phyloP scores from a whole-genome alignment of 2,888 invertebrate genomes.

The Myopa tessellatipennis region DNA sequence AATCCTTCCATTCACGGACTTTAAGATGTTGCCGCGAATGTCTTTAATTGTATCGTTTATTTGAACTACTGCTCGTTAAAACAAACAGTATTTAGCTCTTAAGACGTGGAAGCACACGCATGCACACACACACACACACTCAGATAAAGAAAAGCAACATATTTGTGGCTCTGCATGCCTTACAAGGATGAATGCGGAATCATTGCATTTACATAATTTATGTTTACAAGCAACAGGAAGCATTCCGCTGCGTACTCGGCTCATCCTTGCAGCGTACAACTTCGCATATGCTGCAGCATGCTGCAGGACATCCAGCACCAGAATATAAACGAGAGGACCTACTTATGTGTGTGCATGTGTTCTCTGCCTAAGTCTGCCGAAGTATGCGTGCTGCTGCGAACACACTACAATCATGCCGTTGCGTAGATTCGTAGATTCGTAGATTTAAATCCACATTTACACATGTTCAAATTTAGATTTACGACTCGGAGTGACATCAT shows the following conservation, averaged over 20 bases:
- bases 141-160: background rate
- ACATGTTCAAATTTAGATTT: slow-evolving; percentile 68
- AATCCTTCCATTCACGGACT: too few species aligned
- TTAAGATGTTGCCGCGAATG: too few species aligned
- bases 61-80: background rate
- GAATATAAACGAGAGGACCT: slow-evolving; percentile 4
- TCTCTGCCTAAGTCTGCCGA: background rate
- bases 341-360: slow-evolving; percentile 7
- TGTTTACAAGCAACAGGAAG: slow-evolving; percentile 28
- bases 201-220: slow-evolving; percentile 26
- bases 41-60: background rate
- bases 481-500: slow-evolving; percentile 68
- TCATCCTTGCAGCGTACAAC: slow-evolving; percentile 19
- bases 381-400: slow-evolving; percentile 14
- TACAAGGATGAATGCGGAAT: slow-evolving; percentile 26
- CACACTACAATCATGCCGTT: slow-evolving; percentile 22
- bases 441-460: slow-evolving; percentile 62
- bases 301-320: slow-evolving; percentile 24
- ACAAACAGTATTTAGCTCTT: background rate
- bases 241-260: slow-evolving; percentile 18
- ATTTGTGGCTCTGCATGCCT: slow-evolving; percentile 9
- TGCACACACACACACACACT: too few species aligned
- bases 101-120: too few species aligned
- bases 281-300: slow-evolving; percentile 26
- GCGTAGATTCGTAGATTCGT: slow-evolving; percentile 56